A percentile compares a stretch with the other conserved stretches of the same genome.
Evolutionary conservation across 2,113 vertebrate genomes (phyloP).

Genomic region (Patagioenas fasciata): DNA sequence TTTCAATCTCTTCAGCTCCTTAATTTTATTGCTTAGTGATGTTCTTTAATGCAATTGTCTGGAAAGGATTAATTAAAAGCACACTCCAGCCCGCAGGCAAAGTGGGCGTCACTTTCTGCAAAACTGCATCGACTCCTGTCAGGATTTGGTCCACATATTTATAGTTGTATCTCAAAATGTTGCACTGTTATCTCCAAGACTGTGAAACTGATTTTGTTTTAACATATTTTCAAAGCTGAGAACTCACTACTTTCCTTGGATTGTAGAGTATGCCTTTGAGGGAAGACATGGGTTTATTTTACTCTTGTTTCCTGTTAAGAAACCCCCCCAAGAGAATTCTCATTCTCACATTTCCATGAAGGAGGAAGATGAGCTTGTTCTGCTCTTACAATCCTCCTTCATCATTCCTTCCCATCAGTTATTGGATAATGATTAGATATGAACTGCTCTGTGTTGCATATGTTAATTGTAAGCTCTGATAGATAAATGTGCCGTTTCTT

Average conservation of each 20-base stretch:
- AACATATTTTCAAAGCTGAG: not conserved
- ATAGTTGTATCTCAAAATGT: not conserved
- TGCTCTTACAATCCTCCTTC: not conserved
- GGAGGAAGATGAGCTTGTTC: not conserved
- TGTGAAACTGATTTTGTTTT: not conserved
- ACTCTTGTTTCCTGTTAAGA: not conserved
- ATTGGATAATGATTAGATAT: not conserved
- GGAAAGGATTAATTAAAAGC: not conserved
- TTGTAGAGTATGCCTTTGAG: not conserved
- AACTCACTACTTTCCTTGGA: not conserved
- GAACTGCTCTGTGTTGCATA: not conserved
- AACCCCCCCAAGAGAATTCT: not conserved
- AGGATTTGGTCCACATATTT: not conserved
- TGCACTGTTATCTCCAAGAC: not conserved
- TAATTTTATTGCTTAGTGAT: not conserved
- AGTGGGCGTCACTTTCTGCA: not conserved
- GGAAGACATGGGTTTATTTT: not conserved
- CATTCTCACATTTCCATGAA: not conserved
- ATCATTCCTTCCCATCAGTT: not conserved
- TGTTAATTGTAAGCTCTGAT: not conserved
- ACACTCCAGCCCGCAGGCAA: not conserved
- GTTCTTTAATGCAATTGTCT: not conserved
- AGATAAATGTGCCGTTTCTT: not conserved
- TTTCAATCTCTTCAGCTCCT: not conserved
- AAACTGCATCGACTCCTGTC: not conserved